Evolutionary conservation across 2,113 vertebrate species (phyloP).

Genomic region (Amia ocellicauda): DNA sequence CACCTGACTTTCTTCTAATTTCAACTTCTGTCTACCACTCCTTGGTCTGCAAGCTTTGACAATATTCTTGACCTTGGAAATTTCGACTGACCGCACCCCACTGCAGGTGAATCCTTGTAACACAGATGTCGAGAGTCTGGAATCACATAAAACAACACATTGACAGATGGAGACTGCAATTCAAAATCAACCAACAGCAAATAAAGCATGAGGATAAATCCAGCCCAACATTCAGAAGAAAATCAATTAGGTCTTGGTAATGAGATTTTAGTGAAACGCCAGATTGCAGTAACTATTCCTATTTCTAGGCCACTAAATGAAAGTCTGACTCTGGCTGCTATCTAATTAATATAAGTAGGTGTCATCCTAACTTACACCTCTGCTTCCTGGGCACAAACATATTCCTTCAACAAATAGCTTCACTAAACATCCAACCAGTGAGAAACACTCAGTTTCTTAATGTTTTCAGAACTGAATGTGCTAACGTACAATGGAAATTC

Average conservation of each 20-base stretch:
- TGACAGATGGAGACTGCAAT: background rate
- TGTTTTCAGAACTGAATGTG: no score
- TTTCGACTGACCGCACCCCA: constrained; percentile 29
- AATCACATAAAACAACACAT: background rate
- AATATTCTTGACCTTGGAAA: constrained; percentile 34
- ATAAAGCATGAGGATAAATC: background rate
- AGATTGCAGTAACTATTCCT: no score
- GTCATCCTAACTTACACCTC: no score
- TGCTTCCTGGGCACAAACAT: no score
- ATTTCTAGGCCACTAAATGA: no score
- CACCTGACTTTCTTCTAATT: constrained; percentile 60
- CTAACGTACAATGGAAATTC: no score
- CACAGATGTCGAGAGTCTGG: constrained; percentile 56
- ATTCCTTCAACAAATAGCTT: no score
- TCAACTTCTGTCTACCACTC: constrained; percentile 28
- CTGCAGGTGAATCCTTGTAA: constrained; percentile 67
- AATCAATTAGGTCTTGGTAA: background rate
- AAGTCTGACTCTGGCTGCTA: no score
- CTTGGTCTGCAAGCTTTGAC: constrained; percentile 46
- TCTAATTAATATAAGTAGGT: no score
- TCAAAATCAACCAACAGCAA: background rate
- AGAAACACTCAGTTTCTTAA: no score
- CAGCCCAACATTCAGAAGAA: background rate
- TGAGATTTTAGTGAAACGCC: no score
- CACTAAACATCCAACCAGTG: no score